Conservation (phyloP, 2,797 vertebrate genomes). For the Passerculus sandwichensis region DNA sequence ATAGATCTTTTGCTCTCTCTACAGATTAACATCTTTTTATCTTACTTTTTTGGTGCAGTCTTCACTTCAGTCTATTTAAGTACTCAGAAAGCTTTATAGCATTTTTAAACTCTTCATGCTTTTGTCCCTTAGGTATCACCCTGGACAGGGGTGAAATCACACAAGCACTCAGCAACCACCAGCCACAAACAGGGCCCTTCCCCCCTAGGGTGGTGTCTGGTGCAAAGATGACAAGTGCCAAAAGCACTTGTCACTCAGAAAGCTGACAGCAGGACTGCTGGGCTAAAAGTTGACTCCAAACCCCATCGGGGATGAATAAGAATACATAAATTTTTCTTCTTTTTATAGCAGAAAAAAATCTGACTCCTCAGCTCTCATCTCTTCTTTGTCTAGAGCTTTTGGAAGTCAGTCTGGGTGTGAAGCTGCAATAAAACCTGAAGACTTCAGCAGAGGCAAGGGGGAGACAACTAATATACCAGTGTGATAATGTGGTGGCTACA, state of each 20-base stretch:
- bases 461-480: not conserved
- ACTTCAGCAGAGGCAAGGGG: not conserved
- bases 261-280: not conserved
- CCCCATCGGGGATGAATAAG: not conserved
- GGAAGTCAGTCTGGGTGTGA: not conserved
- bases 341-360: not conserved
- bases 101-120: slow-evolving; percentile 10
- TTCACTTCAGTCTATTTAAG: slow-evolving; percentile 4
- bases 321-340: not conserved
- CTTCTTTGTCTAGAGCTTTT: not conserved
- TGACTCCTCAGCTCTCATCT: not conserved
- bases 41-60: not conserved
- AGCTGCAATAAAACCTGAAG: not conserved
- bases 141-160: slow-evolving; percentile 10
- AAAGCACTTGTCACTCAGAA: slow-evolving; percentile 45
- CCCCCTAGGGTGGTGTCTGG: not conserved
- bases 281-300: not conserved
- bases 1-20: slow-evolving; percentile 21
- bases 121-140: not conserved
- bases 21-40: not conserved
- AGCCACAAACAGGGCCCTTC: not conserved
- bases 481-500: not conserved
- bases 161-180: not conserved
- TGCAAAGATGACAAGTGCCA: slow-evolving; percentile 11
- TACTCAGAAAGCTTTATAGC: not conserved